Conservation (phyloP, 2,888 invertebrate genomes). For the Phymatocera aterrima region DNA sequence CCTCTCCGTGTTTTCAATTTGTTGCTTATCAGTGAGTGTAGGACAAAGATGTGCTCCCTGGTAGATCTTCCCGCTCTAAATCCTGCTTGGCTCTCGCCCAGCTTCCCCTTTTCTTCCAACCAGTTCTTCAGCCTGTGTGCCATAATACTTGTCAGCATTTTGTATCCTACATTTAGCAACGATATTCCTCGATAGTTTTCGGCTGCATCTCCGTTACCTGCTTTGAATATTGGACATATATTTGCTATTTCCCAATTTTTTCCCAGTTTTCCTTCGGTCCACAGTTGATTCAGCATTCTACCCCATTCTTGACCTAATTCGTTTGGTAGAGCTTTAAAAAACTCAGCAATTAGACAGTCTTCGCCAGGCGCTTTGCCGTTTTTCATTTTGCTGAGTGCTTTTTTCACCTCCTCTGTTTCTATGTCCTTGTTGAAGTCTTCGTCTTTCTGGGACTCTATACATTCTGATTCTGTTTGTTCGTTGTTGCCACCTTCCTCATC, state of each 20-base stretch:
- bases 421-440: not conserved
- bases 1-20: not conserved
- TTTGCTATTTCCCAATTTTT: not conserved
- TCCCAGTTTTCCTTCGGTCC: not conserved
- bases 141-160: not conserved
- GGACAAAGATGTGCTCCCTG: not conserved
- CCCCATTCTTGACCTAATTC: not conserved
- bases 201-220: not conserved
- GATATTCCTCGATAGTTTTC: not conserved
- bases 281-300: not conserved
- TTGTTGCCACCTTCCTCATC: not conserved
- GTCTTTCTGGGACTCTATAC: too few relatives aligned
- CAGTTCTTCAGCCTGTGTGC: not conserved
- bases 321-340: conserved; percentile 28
- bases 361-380: not conserved
- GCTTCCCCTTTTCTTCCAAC: not conserved
- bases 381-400: not conserved
- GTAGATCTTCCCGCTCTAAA: not conserved
- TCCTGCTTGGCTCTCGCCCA: not conserved
- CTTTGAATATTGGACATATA: not conserved
- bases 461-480: not conserved
- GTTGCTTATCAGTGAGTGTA: not conserved
- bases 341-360: conserved; percentile 11
- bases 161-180: not conserved
- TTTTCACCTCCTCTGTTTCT: not conserved